These are phyloP conservation scores for Spinus pinus DNA, from an alignment of 2,797 vertebrate genomes.

Conservation along the genomic window DNA sequence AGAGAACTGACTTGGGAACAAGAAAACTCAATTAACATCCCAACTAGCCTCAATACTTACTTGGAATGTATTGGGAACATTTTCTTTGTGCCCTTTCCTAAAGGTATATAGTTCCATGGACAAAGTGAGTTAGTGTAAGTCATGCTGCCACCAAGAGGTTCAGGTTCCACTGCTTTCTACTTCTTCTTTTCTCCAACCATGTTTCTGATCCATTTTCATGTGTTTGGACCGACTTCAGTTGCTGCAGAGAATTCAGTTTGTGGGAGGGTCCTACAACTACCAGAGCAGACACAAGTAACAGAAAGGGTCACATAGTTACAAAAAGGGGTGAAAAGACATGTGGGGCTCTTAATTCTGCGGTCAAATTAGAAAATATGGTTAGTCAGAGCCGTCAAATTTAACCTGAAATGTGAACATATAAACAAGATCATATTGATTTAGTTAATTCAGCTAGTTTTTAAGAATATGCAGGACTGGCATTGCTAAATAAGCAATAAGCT, in stretches of 20 bases:
- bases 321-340: background rate
- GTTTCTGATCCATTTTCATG: background rate
- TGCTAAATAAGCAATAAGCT: background rate
- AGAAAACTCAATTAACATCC: background rate
- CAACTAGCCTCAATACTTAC: background rate
- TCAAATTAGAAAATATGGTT: background rate
- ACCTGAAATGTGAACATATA: background rate
- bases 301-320: background rate
- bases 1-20: background rate
- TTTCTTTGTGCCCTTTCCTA: background rate
- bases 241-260: background rate
- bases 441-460: background rate
- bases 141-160: conserved; percentile 17
- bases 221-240: background rate
- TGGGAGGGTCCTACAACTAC: background rate
- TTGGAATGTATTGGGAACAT: accelerated
- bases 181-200: background rate
- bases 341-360: background rate
- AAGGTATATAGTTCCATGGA: background rate
- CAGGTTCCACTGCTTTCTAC: background rate
- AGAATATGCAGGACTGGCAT: background rate
- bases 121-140: background rate
- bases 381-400: background rate
- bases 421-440: background rate
- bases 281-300: background rate